These are phyloP conservation scores for Phalera bucephala DNA, from an alignment of 2,888 invertebrate genomes.

Conservation along the genomic window DNA sequence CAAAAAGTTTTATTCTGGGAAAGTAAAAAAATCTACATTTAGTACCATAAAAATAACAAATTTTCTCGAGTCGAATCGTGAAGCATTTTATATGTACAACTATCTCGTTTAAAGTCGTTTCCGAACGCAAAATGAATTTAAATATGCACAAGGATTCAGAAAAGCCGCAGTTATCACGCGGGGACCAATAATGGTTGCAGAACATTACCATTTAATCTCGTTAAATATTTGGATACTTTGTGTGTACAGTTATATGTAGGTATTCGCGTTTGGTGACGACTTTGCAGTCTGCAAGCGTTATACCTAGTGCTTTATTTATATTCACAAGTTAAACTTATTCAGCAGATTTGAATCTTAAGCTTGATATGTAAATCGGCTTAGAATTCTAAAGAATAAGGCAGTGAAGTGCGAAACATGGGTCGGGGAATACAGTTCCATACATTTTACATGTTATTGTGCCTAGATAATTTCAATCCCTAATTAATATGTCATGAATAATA, in stretches of 20 bases:
- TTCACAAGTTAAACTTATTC: conserved; percentile 58
- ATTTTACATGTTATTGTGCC: conserved; percentile 5
- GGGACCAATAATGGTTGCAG: conserved; percentile 36
- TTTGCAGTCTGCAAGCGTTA: conserved; percentile 53
- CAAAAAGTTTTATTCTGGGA: too few species aligned
- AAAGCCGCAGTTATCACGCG: conserved; percentile 14
- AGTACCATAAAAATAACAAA: not conserved
- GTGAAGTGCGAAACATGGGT: conserved; percentile 38
- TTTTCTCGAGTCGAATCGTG: conserved; percentile 6
- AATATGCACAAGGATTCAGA: conserved; percentile 26
- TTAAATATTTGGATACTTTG: conserved; percentile 36
- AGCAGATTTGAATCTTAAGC: conserved; percentile 56
- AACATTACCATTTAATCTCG: conserved; percentile 46
- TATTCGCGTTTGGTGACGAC: conserved; percentile 34
- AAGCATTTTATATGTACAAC: conserved; percentile 21
- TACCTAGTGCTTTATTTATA: conserved; percentile 56
- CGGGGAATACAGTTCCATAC: conserved; percentile 27
- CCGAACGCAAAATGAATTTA: conserved; percentile 27
- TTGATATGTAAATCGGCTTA: conserved; percentile 52
- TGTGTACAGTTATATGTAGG: conserved; percentile 47
- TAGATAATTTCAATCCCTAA: not conserved
- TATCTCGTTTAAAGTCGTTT: conserved; percentile 23
- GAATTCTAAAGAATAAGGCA: conserved; percentile 47
- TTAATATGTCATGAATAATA: not conserved
- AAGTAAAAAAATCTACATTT: too few species aligned